Conservation (phyloP, 2,888 invertebrate species). For the Meandrusa payeni region DNA sequence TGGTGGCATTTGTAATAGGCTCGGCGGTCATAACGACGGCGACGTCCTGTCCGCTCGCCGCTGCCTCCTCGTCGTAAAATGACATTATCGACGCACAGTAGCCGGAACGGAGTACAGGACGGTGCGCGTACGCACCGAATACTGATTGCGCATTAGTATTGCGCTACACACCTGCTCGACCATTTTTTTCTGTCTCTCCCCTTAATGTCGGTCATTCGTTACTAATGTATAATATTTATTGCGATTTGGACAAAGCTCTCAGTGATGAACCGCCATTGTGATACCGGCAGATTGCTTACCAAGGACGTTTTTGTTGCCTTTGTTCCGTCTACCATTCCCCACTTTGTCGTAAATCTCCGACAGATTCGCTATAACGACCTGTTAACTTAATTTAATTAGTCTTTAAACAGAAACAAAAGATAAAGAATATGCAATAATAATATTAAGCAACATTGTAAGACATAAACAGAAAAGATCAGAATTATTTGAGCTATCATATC, state of each 20-base stretch:
- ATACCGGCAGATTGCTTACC: constrained; percentile 35
- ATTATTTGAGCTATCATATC: constrained; percentile 63
- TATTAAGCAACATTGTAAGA: constrained; percentile 27
- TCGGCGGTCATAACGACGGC: constrained; percentile 73
- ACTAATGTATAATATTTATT: constrained; percentile 76
- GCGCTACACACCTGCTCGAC: constrained; percentile 75
- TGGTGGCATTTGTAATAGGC: constrained; percentile 76
- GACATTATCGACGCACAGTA: constrained; percentile 80
- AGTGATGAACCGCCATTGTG: constrained; percentile 61
- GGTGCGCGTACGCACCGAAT: constrained; percentile 71
- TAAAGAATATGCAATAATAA: background rate
- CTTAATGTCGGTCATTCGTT: constrained; percentile 78
- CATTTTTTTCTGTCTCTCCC: constrained; percentile 75
- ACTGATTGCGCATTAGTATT: constrained; percentile 79
- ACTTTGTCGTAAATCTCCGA: constrained; percentile 15
- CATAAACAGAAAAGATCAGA: constrained; percentile 53
- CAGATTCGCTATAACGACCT: constrained; percentile 8
- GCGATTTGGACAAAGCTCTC: constrained; percentile 60
- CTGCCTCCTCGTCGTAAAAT: constrained; percentile 74
- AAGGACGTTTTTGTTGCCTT: constrained; percentile 56
- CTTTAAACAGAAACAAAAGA: constrained; percentile 23
- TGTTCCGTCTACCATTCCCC: constrained; percentile 37
- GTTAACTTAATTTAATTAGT: too few relatives aligned
- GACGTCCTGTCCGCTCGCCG: constrained; percentile 75
- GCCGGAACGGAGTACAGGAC: constrained; percentile 81